phyloP scores from a whole-genome alignment of 2,113 vertebrate genomes.

The Elaphurus davidianus region DNA sequence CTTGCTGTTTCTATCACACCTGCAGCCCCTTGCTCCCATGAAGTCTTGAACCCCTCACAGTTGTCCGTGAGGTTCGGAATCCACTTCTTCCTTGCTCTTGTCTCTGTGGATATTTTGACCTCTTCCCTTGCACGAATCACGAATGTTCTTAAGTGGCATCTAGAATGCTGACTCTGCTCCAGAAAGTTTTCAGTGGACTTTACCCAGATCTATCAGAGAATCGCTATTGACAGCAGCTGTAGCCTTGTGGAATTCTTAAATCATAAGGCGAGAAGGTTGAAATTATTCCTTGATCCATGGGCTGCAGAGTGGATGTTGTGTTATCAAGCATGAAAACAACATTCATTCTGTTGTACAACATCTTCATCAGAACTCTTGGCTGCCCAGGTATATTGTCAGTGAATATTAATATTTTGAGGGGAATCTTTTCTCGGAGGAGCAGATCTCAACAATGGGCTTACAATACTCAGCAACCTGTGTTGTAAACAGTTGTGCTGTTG shows the following conservation, averaged over 20 bases:
- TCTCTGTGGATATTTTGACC: not conserved
- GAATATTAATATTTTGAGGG: not conserved
- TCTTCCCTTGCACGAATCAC: not conserved
- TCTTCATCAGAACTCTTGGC: not conserved
- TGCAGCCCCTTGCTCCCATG: not conserved
- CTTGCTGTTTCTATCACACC: not conserved
- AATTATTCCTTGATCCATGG: not conserved
- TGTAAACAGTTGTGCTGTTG: not conserved
- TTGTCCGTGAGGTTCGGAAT: not conserved
- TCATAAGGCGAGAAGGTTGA: not conserved
- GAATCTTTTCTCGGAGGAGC: not conserved
- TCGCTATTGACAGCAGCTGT: rapidly evolving
- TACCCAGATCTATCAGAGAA: not conserved
- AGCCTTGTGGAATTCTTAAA: not conserved
- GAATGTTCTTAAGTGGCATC: not conserved
- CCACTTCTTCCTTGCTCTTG: not conserved
- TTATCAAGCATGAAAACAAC: not conserved
- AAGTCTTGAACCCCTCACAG: not conserved
- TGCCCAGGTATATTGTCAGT: not conserved
- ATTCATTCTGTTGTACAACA: not conserved
- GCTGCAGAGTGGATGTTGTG: not conserved
- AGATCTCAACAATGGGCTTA: not conserved
- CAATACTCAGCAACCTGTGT: not conserved
- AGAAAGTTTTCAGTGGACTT: not conserved
- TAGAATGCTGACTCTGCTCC: not conserved